These are phyloP conservation scores for Tetranychus piercei DNA, from an alignment of 2,888 invertebrate genomes.

Conservation along the genomic window DNA sequence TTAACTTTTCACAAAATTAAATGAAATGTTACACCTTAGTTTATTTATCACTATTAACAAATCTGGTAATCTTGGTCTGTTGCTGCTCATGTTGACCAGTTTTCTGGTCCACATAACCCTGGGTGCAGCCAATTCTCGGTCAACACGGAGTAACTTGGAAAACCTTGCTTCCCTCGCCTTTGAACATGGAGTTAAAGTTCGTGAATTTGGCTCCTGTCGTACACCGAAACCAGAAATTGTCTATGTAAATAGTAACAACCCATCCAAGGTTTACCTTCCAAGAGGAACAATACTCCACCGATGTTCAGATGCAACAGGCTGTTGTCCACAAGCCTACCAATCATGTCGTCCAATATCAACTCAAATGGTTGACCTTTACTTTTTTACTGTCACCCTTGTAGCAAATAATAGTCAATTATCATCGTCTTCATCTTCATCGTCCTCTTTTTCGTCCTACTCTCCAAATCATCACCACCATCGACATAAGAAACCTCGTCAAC, in stretches of 20 bases:
- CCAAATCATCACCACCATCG: not conserved
- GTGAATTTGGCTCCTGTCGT: constrained; percentile 43
- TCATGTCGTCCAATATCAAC: constrained; percentile 47
- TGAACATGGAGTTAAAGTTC: constrained; percentile 36
- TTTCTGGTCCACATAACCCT: not conserved
- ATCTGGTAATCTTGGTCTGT: not conserved
- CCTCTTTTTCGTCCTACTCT: not conserved
- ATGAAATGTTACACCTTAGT: too few species aligned
- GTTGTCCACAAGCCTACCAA: constrained; percentile 51
- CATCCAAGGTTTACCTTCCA: constrained; percentile 56
- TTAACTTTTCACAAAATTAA: too few species aligned
- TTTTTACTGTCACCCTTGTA: constrained; percentile 23
- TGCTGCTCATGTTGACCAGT: not conserved
- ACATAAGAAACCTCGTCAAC: constrained; percentile 4
- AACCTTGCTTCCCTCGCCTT: constrained; percentile 18
- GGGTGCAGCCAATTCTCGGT: not conserved
- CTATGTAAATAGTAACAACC: constrained; percentile 46
- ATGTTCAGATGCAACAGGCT: constrained; percentile 70
- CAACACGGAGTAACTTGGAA: constrained; percentile 2
- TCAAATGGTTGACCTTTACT: constrained; percentile 24
- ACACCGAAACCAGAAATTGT: constrained; percentile 52
- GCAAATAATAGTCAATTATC: not conserved
- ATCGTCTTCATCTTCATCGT: not conserved
- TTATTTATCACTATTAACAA: too few species aligned
- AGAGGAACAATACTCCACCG: constrained; percentile 67